Evolutionary conservation across 64 coral and sea anemone genomes (phyloP).

Genomic region (Stichodactyla mertensii): DNA sequence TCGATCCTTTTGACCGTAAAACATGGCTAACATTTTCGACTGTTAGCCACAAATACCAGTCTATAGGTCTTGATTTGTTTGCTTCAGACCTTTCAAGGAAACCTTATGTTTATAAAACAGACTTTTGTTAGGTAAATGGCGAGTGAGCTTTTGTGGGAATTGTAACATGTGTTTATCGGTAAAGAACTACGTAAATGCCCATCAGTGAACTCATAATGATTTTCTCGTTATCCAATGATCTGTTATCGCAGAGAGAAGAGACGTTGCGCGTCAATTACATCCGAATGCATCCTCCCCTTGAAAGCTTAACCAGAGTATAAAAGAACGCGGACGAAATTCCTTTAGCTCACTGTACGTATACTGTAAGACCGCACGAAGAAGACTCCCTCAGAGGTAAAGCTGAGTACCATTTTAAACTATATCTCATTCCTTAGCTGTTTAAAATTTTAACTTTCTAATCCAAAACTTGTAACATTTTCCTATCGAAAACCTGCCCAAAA

Average conservation of each 20-base stretch:
- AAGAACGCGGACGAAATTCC: background rate
- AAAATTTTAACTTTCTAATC: too few species aligned
- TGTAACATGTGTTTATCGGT: conserved; percentile 6
- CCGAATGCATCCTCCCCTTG: background rate
- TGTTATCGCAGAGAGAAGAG: background rate
- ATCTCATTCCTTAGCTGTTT: background rate
- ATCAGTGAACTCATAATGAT: background rate
- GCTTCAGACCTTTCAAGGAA: background rate
- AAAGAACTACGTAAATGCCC: background rate
- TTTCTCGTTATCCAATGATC: background rate
- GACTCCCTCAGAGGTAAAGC: background rate
- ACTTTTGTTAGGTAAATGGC: background rate
- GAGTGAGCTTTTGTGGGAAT: background rate
- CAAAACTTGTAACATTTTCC: too few species aligned
- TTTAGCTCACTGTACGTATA: background rate
- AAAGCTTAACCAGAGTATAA: background rate
- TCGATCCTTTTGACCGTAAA: background rate
- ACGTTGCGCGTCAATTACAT: conserved; percentile 7
- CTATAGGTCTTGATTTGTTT: background rate
- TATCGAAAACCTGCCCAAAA: too few species aligned
- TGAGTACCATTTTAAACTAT: too few species aligned
- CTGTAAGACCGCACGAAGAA: background rate
- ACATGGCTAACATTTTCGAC: background rate
- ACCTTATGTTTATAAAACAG: background rate
- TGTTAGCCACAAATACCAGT: background rate